phyloP scores from a whole-genome alignment of 2,113 vertebrate species.

The Corythaeola cristata region DNA sequence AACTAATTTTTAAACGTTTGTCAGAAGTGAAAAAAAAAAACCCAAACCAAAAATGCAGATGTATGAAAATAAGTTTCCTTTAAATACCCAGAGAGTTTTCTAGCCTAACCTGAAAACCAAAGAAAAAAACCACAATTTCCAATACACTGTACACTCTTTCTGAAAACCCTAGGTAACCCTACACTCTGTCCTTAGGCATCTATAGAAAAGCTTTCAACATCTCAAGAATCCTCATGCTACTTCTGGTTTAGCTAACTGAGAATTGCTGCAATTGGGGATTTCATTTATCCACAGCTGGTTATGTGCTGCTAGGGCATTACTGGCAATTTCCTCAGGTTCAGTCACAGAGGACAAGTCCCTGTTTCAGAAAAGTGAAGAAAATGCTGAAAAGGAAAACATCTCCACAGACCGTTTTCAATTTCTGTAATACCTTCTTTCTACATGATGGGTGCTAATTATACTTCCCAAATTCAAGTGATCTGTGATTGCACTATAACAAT shows the following conservation, averaged over 20 bases:
- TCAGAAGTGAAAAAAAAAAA: background rate
- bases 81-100: background rate
- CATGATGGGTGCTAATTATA: background rate
- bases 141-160: background rate
- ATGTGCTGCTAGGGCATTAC: background rate
- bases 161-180: background rate
- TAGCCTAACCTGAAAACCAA: background rate
- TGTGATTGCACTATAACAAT: background rate
- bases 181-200: background rate
- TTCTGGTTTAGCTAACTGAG: background rate
- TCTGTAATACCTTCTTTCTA: background rate
- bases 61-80: background rate
- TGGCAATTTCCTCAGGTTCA: background rate
- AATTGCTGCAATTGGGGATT: background rate
- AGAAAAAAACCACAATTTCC: background rate
- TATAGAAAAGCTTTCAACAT: background rate
- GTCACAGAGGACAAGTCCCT: background rate
- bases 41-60: background rate
- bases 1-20: conserved; percentile 29
- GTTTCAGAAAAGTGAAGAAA: background rate
- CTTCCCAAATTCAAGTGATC: background rate
- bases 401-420: background rate
- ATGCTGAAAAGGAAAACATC: background rate
- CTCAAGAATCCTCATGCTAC: conserved; percentile 11
- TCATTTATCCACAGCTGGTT: background rate